phyloP scores from a whole-genome alignment of 2,113 vertebrate genomes.

The Andinoacara biseriatus region DNA sequence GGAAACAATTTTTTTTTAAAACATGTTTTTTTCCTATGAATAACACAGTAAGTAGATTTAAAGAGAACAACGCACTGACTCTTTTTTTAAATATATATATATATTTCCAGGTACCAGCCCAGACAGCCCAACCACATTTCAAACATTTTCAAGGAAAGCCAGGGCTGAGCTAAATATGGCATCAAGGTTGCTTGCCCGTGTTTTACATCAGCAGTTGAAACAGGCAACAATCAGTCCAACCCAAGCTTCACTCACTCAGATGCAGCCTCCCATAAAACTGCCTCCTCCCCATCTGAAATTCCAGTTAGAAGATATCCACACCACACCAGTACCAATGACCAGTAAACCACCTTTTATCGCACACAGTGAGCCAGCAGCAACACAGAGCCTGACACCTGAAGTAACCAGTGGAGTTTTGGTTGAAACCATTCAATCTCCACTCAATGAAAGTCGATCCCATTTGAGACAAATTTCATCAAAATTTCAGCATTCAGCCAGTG shows the following conservation, averaged over 20 bases:
- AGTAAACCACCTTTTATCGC: slow-evolving; percentile 3
- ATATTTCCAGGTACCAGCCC: slow-evolving; percentile 47
- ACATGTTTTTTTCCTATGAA: background rate
- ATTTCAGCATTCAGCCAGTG: slow-evolving; percentile 6
- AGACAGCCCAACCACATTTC: background rate
- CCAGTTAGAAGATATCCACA: slow-evolving; percentile 6
- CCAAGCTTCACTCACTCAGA: slow-evolving; percentile 43
- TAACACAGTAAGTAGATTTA: background rate
- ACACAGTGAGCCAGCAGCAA: background rate
- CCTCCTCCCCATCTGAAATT: slow-evolving; percentile 48
- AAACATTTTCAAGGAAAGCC: slow-evolving; percentile 10
- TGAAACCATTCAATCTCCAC: background rate
- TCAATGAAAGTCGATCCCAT: background rate
- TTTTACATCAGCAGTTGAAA: slow-evolving; percentile 15
- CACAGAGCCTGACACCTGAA: background rate
- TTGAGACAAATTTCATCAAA: background rate
- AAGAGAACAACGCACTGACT: background rate
- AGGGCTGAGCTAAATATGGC: slow-evolving; percentile 4
- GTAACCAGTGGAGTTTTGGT: background rate
- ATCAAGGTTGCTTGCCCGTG: background rate
- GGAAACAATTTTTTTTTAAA: too few species aligned
- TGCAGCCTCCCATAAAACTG: slow-evolving; percentile 55
- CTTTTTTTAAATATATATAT: background rate
- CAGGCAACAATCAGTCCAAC: slow-evolving; percentile 26
- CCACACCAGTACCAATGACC: background rate